Percentiles rank a stretch among this genome's conserved stretches.
phyloP scores from a whole-genome alignment of 2,113 vertebrate species.

The Lamprotornis superbus region DNA sequence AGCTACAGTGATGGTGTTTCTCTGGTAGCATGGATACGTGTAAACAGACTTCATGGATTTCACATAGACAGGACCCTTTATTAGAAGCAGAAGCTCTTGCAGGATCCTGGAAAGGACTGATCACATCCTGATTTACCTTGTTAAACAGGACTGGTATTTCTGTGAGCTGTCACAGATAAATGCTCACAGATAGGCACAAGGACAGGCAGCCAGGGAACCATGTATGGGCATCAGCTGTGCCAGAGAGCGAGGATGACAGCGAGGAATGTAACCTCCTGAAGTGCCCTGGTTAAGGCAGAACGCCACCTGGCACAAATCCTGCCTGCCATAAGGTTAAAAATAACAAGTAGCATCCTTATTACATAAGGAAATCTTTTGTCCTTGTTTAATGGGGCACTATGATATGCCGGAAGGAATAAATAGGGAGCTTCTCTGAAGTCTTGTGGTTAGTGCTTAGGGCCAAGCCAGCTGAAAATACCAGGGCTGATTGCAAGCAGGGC shows the following conservation, averaged over 20 bases:
- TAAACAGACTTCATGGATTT: neutral
- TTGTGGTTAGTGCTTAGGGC: neutral
- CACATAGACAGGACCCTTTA: neutral
- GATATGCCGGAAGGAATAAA: neutral
- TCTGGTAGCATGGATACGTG: neutral
- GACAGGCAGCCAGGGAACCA: neutral
- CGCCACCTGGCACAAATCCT: conserved; percentile 9
- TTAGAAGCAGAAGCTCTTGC: neutral
- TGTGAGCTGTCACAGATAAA: neutral
- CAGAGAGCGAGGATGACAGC: neutral
- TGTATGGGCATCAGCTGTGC: neutral
- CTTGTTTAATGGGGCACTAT: neutral
- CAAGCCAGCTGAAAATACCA: neutral
- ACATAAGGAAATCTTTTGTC: conserved; percentile 23
- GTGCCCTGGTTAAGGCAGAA: conserved; percentile 1
- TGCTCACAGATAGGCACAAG: neutral
- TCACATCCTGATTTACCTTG: neutral
- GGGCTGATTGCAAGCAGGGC: neutral
- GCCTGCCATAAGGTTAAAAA: conserved; percentile 36
- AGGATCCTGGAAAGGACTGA: neutral
- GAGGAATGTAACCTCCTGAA: neutral
- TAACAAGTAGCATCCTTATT: conserved; percentile 13
- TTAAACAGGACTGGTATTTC: neutral
- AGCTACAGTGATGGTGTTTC: neutral
- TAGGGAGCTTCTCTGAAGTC: neutral